These are phyloP conservation scores for Dascyllus trimaculatus DNA, from an alignment of 2,113 vertebrate genomes.

Conservation along the genomic window DNA sequence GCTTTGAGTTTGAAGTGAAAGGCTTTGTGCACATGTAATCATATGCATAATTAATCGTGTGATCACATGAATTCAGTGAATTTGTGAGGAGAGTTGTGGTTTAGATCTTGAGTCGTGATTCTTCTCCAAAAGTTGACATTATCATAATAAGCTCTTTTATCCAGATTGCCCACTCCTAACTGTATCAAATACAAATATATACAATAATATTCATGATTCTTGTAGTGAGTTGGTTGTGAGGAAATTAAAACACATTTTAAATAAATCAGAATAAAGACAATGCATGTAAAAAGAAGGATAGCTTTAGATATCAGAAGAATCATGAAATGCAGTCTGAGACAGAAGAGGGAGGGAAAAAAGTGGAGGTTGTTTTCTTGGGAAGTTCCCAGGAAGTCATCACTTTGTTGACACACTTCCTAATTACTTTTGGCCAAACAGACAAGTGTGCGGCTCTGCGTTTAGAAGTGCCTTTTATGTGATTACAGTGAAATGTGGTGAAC, in stretches of 20 bases:
- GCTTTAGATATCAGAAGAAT: not conserved
- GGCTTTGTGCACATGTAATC: too few species aligned
- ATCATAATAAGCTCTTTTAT: too few species aligned
- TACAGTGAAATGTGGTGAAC: not conserved
- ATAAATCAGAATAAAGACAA: conserved; percentile 11
- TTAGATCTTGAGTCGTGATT: too few species aligned
- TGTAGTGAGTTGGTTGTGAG: not conserved
- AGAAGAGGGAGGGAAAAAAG: not conserved
- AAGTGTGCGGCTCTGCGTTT: conserved; percentile 13
- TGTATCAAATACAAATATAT: not conserved
- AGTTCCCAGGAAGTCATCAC: conserved; percentile 81
- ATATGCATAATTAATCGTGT: too few species aligned
- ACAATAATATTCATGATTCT: not conserved
- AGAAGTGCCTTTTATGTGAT: conserved; percentile 4
- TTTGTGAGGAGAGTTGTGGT: too few species aligned
- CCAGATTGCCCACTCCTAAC: too few species aligned
- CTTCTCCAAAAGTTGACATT: too few species aligned
- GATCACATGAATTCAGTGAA: too few species aligned
- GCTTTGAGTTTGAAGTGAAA: too few species aligned
- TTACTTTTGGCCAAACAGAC: conserved; percentile 68
- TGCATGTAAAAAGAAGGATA: conserved; percentile 22
- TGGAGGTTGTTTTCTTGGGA: conserved; percentile 51
- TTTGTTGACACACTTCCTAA: conserved; percentile 74
- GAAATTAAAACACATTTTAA: conserved; percentile 23
- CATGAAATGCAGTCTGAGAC: not conserved